Conservation (phyloP, 2,888 invertebrate species). For the Cephus pulcher region DNA sequence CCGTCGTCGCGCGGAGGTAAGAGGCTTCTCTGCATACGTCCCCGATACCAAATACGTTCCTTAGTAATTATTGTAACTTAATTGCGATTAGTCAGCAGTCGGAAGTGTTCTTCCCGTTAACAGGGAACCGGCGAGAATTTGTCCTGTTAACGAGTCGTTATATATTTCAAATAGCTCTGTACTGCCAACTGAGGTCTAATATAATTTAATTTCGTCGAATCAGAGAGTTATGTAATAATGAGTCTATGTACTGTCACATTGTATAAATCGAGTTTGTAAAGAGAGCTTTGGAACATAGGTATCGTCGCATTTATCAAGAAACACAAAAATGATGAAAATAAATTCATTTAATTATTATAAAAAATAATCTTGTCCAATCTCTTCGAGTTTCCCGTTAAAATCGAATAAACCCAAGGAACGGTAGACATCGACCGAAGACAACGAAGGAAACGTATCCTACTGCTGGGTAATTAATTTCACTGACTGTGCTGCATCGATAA, state of each 20-base stretch:
- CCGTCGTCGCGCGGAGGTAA: neutral
- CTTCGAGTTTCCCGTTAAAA: neutral
- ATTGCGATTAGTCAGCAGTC: constrained; percentile 14
- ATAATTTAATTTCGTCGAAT: neutral
- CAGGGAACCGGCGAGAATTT: neutral
- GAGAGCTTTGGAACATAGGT: neutral
- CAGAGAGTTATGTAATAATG: neutral
- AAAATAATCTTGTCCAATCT: neutral
- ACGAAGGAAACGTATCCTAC: neutral
- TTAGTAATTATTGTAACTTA: constrained; percentile 8
- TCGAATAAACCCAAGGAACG: neutral
- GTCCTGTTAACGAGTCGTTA: neutral
- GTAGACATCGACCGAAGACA: neutral
- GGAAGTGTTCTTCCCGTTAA: neutral
- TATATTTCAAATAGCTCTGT: constrained; percentile 12
- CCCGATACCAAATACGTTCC: constrained; percentile 7
- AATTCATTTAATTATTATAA: constrained; percentile 9
- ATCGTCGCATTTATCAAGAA: neutral
- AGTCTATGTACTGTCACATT: neutral
- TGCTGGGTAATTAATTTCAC: neutral
- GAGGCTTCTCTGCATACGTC: neutral
- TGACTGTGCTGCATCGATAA: neutral
- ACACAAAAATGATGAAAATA: neutral
- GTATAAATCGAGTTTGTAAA: constrained; percentile 1
- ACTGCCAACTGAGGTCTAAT: constrained; percentile 10